Evolutionary conservation across 2,797 vertebrate species (phyloP).

Genomic region (Heliangelus exortis): DNA sequence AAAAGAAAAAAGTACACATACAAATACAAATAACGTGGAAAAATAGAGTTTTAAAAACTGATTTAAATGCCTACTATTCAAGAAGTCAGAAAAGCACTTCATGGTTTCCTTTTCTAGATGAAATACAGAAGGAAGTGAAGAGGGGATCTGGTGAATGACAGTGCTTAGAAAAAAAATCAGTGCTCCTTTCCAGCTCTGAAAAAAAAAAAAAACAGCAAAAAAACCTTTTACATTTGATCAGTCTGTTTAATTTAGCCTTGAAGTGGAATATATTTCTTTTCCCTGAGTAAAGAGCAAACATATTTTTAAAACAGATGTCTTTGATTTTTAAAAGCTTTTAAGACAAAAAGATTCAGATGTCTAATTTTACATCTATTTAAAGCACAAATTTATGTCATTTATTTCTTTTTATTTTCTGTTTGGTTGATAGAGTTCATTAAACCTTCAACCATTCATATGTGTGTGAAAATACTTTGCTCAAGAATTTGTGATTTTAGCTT

Average conservation of each 20-base stretch:
- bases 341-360: not conserved
- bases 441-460: not conserved
- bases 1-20: not conserved
- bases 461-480: not conserved
- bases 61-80: not conserved
- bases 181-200: not conserved
- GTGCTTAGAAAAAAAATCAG: not conserved
- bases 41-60: not conserved
- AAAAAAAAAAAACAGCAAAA: not conserved
- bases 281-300: not conserved
- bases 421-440: not conserved
- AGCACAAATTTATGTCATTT: not conserved
- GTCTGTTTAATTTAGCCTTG: not conserved
- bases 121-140: not conserved
- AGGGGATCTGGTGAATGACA: not conserved
- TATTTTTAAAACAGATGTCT: not conserved
- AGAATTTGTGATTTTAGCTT: not conserved
- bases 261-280: not conserved
- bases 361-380: not conserved
- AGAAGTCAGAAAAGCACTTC: not conserved
- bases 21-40: not conserved
- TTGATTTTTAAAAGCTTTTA: not conserved
- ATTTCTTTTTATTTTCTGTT: not conserved
- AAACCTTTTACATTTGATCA: not conserved
- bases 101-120: not conserved